A percentile compares a stretch with the other conserved stretches of the same genome.
phyloP scores from a whole-genome alignment of 2,113 vertebrate genomes.

The human (Homo sapiens) region DNA sequence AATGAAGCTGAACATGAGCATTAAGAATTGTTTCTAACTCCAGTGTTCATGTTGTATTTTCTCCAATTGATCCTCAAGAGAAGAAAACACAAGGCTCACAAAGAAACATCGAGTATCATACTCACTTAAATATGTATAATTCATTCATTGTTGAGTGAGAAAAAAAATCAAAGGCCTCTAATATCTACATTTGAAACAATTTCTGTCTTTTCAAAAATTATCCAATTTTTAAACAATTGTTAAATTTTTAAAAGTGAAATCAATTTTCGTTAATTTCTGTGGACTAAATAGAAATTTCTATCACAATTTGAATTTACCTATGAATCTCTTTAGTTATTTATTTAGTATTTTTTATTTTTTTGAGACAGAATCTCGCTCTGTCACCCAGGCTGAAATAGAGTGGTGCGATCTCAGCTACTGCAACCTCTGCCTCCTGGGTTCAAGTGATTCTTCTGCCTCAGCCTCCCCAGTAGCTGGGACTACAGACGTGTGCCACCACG shows the following conservation, averaged over 20 bases:
- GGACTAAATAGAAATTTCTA: background rate
- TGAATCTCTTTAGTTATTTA: background rate
- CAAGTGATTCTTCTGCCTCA: no score
- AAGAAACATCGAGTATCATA: background rate
- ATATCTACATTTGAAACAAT: background rate
- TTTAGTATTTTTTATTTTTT: background rate
- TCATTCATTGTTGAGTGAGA: background rate
- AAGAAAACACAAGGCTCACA: background rate
- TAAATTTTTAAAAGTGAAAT: background rate
- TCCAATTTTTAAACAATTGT: background rate
- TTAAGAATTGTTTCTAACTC: background rate
- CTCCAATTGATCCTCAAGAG: background rate
- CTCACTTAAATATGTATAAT: background rate
- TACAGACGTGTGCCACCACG: no score
- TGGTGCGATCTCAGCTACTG: no score
- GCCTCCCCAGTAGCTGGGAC: no score
- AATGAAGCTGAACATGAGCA: background rate
- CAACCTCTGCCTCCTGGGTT: no score
- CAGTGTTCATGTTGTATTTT: background rate
- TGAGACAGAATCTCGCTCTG: no score
- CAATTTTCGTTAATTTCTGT: background rate
- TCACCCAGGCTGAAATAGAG: no score
- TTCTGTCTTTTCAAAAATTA: background rate
- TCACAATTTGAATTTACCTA: background rate
- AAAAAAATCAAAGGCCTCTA: background rate